Evolutionary conservation across 2,888 invertebrate genomes (phyloP).

Genomic region (Endomychus coccineus): DNA sequence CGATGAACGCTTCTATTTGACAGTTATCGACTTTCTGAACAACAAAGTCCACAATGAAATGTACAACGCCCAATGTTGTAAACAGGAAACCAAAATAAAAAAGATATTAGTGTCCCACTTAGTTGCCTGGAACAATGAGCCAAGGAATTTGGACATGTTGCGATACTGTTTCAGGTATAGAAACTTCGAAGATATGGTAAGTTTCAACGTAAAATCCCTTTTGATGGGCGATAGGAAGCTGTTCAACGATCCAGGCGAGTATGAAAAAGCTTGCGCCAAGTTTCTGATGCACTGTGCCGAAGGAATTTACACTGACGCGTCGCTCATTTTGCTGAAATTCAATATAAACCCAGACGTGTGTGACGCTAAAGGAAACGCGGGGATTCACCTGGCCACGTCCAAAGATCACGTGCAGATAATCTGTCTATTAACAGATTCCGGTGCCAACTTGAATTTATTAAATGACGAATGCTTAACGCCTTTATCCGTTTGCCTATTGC

Average conservation of each 20-base stretch:
- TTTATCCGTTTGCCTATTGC: conserved; percentile 43
- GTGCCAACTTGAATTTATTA: conserved; percentile 45
- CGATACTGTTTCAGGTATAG: conserved; percentile 47
- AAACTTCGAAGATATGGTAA: conserved; percentile 33
- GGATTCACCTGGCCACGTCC: conserved; percentile 49
- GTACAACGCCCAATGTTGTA: neutral
- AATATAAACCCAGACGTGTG: conserved; percentile 45
- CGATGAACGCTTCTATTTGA: conserved; percentile 7
- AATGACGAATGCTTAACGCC: conserved; percentile 53
- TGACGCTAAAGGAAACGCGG: conserved; percentile 50
- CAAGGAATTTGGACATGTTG: conserved; percentile 43
- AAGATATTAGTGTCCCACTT: conserved; percentile 33
- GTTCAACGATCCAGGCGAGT: conserved; percentile 30
- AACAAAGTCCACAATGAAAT: conserved; percentile 3
- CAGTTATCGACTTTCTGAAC: conserved; percentile 5
- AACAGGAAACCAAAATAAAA: conserved; percentile 19
- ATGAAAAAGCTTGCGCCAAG: conserved; percentile 32
- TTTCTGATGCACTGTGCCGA: conserved; percentile 33
- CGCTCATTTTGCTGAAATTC: conserved; percentile 38
- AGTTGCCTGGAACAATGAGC: conserved; percentile 50
- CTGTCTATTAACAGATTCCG: conserved; percentile 45
- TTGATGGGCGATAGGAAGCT: conserved; percentile 29
- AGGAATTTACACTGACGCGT: conserved; percentile 32
- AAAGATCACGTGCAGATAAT: conserved; percentile 43
- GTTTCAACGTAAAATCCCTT: conserved; percentile 31